A percentile compares a stretch with the other conserved stretches of the same genome.
Conservation (phyloP, 2,113 vertebrate genomes). For the Epinephelus cyanopodus region DNA sequence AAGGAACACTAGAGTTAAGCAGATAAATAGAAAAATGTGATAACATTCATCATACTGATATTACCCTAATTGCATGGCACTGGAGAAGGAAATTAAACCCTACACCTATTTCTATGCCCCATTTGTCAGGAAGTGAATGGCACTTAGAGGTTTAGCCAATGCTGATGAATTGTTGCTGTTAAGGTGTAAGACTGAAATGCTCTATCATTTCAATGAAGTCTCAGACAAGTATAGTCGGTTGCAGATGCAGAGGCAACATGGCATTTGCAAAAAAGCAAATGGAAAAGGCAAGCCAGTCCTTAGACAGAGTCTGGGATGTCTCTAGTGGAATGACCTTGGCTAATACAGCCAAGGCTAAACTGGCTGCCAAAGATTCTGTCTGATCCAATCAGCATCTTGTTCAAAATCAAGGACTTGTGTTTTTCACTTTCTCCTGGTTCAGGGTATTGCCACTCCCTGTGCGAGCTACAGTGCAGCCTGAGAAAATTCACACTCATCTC, state of each 20-base stretch:
- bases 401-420: conserved; percentile 46
- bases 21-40: conserved; percentile 65
- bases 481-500: conserved; percentile 39
- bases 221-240: conserved; percentile 6
- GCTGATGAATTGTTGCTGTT: conserved; percentile 65
- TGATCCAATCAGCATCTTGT: conserved; percentile 66
- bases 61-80: conserved; percentile 70
- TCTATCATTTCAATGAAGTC: conserved; percentile 60
- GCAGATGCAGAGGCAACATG: conserved; percentile 13
- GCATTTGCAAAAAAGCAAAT: conserved; percentile 54
- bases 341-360: conserved; percentile 58
- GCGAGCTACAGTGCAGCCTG: conserved; percentile 16
- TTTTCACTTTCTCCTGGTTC: conserved; percentile 27
- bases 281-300: conserved; percentile 12
- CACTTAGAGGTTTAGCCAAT: conserved; percentile 56
- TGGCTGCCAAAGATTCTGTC: conserved; percentile 65
- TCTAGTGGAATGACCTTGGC: conserved; percentile 68
- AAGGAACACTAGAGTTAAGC: conserved; percentile 25
- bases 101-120: conserved; percentile 64
- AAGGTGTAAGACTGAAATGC: conserved; percentile 34
- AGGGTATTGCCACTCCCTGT: conserved; percentile 20
- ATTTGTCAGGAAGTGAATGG: conserved; percentile 75
- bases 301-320: conserved; percentile 35
- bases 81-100: conserved; percentile 74
- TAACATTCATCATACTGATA: conserved; percentile 74